These are phyloP conservation scores for Garra rufa DNA, from an alignment of 2,113 vertebrate genomes.

Conservation along the genomic window DNA sequence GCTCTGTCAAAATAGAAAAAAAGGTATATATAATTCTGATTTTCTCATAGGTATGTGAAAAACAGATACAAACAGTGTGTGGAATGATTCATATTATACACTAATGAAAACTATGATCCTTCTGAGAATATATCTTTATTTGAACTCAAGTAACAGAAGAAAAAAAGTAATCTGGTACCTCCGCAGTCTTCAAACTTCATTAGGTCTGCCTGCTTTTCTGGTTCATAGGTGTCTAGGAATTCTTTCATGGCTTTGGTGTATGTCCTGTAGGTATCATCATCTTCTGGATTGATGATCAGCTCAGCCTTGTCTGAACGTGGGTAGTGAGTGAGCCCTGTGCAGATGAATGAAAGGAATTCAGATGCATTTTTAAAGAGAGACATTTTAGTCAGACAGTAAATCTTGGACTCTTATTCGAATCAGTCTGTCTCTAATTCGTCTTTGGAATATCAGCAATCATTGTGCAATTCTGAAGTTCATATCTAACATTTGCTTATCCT, in stretches of 20 bases:
- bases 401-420: not conserved
- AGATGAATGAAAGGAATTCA: not conserved
- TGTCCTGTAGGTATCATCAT: constrained; percentile 68
- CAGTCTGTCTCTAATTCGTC: not conserved
- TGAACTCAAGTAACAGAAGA: constrained; percentile 54
- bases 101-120: not conserved
- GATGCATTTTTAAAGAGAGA: not conserved
- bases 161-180: constrained; percentile 68
- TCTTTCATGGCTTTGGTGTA: constrained; percentile 77
- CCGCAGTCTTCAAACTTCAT: constrained; percentile 85
- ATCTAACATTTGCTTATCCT: not conserved
- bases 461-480: not conserved
- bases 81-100: not conserved
- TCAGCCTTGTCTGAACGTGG: constrained; percentile 78
- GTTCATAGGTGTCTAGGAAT: constrained; percentile 80
- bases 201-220: constrained; percentile 68
- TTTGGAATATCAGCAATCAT: not conserved
- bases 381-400: not conserved
- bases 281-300: constrained; percentile 73
- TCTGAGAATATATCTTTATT: not conserved
- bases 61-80: too few species aligned
- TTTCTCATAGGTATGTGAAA: not conserved
- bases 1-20: constrained; percentile 60
- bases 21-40: not conserved
- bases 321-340: constrained; percentile 75